Conservation (phyloP, 2,797 vertebrate species). For the Tokudaia tokunoshimensis region DNA sequence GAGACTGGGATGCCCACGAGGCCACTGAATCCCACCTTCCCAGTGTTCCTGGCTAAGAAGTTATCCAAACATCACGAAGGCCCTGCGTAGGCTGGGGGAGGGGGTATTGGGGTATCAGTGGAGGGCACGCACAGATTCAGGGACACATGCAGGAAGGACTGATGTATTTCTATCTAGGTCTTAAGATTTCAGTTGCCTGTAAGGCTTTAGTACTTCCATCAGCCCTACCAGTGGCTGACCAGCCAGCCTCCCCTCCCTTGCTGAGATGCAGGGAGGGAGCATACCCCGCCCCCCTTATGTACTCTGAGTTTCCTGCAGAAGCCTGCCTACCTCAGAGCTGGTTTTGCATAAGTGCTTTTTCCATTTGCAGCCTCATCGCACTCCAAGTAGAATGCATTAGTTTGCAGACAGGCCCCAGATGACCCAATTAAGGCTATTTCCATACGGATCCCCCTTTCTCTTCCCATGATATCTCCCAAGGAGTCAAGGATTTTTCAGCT, state of each 20-base stretch:
- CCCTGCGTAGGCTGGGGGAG: neutral
- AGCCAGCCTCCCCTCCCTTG: accelerated
- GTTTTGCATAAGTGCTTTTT: constrained; percentile 60
- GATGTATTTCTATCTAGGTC: neutral
- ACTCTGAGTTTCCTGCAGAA: constrained; percentile 45
- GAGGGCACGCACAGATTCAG: accelerated
- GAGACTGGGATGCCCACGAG: neutral
- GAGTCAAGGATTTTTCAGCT: neutral
- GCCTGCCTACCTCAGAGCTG: constrained; percentile 52
- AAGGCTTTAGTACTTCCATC: too few species aligned
- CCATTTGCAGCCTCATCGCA: constrained; percentile 72
- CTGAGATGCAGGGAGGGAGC: neutral
- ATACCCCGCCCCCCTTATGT: neutral
- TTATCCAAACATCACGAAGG: neutral
- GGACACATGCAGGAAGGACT: neutral
- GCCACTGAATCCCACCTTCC: too few species aligned
- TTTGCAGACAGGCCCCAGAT: constrained; percentile 46
- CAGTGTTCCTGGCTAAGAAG: neutral
- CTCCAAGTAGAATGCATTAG: neutral
- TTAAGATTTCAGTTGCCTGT: neutral
- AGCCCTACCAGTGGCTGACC: accelerated
- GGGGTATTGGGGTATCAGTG: neutral
- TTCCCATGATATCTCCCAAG: neutral
- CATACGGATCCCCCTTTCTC: neutral
- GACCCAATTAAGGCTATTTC: neutral